Conservation (phyloP, 2,113 vertebrate species). For the Centropus unirufus region DNA sequence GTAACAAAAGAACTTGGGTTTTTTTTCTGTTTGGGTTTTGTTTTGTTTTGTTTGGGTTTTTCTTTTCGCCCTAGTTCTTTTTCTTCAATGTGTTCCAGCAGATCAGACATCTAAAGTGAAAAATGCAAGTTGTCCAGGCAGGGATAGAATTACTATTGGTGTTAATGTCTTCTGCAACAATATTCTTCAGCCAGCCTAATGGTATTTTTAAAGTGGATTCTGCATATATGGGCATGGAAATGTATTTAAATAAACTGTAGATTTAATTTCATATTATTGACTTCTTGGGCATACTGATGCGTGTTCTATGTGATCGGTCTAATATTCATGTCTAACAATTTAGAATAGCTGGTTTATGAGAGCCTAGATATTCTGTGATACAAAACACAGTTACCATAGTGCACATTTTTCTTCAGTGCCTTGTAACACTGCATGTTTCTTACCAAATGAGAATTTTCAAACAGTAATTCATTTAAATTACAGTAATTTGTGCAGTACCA, state of each 20-base stretch:
- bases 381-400: constrained; percentile 52
- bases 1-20: not conserved
- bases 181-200: constrained; percentile 38
- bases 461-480: constrained; percentile 68
- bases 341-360: constrained; percentile 35
- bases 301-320: not conserved
- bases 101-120: not conserved
- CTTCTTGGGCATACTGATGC: constrained; percentile 19
- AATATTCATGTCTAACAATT: constrained; percentile 42
- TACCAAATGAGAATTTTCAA: constrained; percentile 56
- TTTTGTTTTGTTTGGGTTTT: too few species aligned
- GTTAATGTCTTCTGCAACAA: constrained; percentile 2
- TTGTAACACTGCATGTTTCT: constrained; percentile 32
- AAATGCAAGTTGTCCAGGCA: not conserved
- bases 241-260: constrained; percentile 46
- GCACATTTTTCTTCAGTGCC: constrained; percentile 2
- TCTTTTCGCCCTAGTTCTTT: not conserved
- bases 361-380: constrained; percentile 13
- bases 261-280: constrained; percentile 46
- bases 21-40: not conserved
- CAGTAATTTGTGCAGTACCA: constrained; percentile 61
- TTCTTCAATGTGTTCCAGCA: not conserved
- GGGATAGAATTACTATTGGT: constrained; percentile 6
- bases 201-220: constrained; percentile 40
- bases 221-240: not conserved